Percentiles rank a stretch among this genome's conserved stretches.
phyloP scores from a whole-genome alignment of 2,888 invertebrate genomes.

The Anagyrus pseudococci region DNA sequence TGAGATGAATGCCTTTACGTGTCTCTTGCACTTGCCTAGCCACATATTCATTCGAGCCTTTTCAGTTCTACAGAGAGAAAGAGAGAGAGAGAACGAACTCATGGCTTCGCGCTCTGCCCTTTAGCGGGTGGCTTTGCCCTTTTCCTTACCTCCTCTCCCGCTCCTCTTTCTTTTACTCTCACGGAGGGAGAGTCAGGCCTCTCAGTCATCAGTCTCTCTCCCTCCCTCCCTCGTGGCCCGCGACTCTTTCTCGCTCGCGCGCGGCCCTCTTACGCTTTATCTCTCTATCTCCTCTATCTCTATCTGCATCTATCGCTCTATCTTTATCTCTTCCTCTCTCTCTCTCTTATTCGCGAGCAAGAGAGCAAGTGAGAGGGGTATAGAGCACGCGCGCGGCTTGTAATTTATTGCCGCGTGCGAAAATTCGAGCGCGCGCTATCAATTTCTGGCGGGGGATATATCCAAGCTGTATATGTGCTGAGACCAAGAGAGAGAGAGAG shows the following conservation, averaged over 20 bases:
- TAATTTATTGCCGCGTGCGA: slow-evolving; percentile 54
- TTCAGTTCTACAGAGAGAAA: slow-evolving; percentile 47
- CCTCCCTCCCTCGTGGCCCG: slow-evolving; percentile 14
- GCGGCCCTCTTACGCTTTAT: slow-evolving; percentile 13
- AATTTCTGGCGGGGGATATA: slow-evolving; percentile 42
- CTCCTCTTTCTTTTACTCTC: not conserved
- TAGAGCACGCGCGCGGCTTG: slow-evolving; percentile 8
- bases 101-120: slow-evolving; percentile 48
- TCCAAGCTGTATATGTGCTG: too few species aligned
- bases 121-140: slow-evolving; percentile 57
- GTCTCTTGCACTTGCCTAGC: slow-evolving; percentile 60
- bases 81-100: not conserved
- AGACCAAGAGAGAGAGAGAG: too few species aligned
- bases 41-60: slow-evolving; percentile 56
- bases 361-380: too few species aligned
- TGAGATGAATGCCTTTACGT: slow-evolving; percentile 61
- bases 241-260: not conserved
- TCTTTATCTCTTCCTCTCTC: slow-evolving; percentile 13
- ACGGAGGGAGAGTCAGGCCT: too few species aligned
- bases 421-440: slow-evolving; percentile 51
- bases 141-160: slow-evolving; percentile 41
- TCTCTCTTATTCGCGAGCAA: slow-evolving; percentile 5
- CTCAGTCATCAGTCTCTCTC: slow-evolving; percentile 33
- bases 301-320: slow-evolving; percentile 30
- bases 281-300: slow-evolving; percentile 2